Percentiles rank a stretch among this genome's conserved stretches.
phyloP scores from a whole-genome alignment of 2,113 vertebrate genomes.

The Amblyornis subalaris region DNA sequence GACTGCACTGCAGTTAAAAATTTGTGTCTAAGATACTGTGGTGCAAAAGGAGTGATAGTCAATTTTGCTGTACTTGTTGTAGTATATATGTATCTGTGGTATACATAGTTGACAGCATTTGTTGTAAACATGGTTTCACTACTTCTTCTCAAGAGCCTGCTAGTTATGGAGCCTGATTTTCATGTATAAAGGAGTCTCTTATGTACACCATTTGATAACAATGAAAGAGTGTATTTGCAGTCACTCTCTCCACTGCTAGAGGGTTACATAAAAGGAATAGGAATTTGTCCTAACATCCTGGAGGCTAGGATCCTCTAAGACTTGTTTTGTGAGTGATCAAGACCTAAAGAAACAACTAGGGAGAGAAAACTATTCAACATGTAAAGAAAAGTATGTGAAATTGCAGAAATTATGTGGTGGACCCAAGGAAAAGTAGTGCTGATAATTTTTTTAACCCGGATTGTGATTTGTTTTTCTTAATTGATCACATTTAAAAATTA shows the following conservation, averaged over 20 bases:
- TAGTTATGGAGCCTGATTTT: background rate
- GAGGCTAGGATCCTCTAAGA: background rate
- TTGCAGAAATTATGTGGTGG: background rate
- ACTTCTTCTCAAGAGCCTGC: background rate
- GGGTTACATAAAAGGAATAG: background rate
- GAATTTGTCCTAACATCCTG: background rate
- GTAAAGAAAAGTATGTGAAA: background rate
- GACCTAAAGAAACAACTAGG: background rate
- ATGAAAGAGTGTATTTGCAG: background rate
- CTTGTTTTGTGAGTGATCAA: background rate
- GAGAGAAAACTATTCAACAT: background rate
- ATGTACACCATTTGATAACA: background rate
- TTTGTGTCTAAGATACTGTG: background rate
- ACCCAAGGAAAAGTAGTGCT: background rate
- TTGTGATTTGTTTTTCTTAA: background rate
- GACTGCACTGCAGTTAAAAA: background rate
- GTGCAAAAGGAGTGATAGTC: background rate
- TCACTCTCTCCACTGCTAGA: background rate
- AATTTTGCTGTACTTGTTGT: background rate
- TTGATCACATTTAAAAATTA: background rate
- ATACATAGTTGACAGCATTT: background rate
- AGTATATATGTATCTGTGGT: background rate
- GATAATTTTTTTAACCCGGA: background rate
- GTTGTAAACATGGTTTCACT: background rate
- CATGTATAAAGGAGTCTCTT: background rate